Evolutionary conservation across 2,797 vertebrate genomes (phyloP).

Genomic region (Gallinago solitaria): DNA sequence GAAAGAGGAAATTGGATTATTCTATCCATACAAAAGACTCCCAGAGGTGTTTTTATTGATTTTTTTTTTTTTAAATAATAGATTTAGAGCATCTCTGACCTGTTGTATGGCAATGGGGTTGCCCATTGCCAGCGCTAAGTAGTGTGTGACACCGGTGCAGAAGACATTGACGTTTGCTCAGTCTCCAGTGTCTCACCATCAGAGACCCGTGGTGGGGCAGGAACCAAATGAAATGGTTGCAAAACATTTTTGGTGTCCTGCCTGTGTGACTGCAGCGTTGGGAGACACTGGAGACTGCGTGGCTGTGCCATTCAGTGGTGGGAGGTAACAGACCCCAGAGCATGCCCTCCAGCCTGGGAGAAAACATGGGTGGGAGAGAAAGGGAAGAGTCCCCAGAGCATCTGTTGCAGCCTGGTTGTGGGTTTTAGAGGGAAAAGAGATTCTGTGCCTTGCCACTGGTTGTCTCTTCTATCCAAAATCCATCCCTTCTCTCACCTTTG

Average conservation of each 20-base stretch:
- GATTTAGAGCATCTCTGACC: not conserved
- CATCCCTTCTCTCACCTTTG: not conserved
- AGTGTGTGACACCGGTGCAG: not conserved
- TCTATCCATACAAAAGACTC: not conserved
- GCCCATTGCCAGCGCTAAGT: not conserved
- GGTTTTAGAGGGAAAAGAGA: not conserved
- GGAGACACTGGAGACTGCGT: not conserved
- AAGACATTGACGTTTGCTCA: accelerated
- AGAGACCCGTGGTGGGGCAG: not conserved
- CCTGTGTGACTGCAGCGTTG: not conserved
- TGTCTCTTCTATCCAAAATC: not conserved
- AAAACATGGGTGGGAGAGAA: too few relatives aligned
- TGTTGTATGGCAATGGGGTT: not conserved
- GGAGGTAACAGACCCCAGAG: not conserved
- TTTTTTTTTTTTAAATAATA: not conserved
- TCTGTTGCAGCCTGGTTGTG: not conserved
- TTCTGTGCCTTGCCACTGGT: not conserved
- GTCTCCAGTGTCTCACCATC: not conserved
- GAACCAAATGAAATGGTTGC: not conserved
- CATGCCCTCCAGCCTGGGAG: not conserved
- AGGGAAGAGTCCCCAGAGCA: not conserved
- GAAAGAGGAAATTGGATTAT: not conserved
- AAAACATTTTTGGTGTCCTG: accelerated
- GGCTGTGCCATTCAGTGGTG: not conserved
- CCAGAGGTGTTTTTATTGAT: not conserved